phyloP scores from a whole-genome alignment of 2,888 invertebrate genomes.

The Furcula furcula region DNA sequence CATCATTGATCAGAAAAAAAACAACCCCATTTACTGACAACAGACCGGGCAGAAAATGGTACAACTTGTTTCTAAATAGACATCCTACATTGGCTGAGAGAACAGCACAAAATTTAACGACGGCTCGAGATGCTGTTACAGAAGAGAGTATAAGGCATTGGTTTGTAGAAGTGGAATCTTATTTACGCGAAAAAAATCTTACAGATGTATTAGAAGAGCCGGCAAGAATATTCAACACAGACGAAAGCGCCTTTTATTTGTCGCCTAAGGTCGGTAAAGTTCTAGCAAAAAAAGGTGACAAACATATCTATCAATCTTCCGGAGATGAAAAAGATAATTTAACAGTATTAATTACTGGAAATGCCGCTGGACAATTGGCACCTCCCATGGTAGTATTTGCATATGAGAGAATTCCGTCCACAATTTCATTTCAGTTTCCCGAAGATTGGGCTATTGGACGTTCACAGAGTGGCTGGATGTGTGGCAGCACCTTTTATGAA shows the following conservation, averaged over 20 bases:
- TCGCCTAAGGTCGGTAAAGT: constrained; percentile 38
- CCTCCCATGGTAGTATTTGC: constrained; percentile 39
- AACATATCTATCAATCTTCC: constrained; percentile 26
- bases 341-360: constrained; percentile 33
- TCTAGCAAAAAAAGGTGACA: constrained; percentile 28
- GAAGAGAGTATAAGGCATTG: constrained; percentile 33
- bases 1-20: too few relatives aligned
- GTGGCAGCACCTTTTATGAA: constrained; percentile 1
- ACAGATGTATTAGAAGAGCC: constrained; percentile 11
- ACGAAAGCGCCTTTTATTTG: constrained; percentile 48
- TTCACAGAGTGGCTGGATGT: constrained; percentile 1
- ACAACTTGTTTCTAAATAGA: constrained; percentile 35
- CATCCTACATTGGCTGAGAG: constrained; percentile 34
- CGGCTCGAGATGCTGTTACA: constrained; percentile 32
- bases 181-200: constrained; percentile 6
- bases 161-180: constrained; percentile 32
- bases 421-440: background rate
- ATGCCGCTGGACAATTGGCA: constrained; percentile 32
- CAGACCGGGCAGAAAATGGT: constrained; percentile 43
- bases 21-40: constrained; percentile 24
- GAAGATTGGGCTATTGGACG: background rate
- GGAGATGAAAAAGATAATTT: constrained; percentile 30
- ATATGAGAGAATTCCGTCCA: constrained; percentile 25
- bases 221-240: constrained; percentile 22
- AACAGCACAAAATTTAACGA: constrained; percentile 36